A percentile compares a stretch with the other conserved stretches of the same genome.
phyloP scores from a whole-genome alignment of 2,888 invertebrate species.

The Erpobdella octoculata region DNA sequence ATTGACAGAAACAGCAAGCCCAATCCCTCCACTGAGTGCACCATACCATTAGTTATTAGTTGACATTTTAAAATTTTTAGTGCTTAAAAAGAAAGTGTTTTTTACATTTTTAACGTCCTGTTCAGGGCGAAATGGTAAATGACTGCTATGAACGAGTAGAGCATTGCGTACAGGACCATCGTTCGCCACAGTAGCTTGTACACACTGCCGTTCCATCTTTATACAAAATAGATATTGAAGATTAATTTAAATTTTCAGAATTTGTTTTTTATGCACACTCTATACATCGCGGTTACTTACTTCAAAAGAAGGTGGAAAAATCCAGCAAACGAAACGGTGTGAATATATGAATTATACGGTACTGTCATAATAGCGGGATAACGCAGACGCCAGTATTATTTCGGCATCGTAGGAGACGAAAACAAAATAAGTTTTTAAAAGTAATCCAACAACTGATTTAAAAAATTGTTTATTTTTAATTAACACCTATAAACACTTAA shows the following conservation, averaged over 20 bases:
- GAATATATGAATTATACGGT: slow-evolving; percentile 38
- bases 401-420: not conserved
- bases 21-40: no score
- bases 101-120: slow-evolving; percentile 47
- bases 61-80: no score
- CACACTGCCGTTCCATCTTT: slow-evolving; percentile 86
- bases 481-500: no score
- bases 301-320: slow-evolving; percentile 49
- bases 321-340: slow-evolving; percentile 35
- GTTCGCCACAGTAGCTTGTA: slow-evolving; percentile 90
- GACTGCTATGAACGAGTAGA: slow-evolving; percentile 72
- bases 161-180: slow-evolving; percentile 67
- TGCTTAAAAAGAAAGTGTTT: no score
- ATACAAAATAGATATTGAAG: not conserved
- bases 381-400: not conserved
- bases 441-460: no score
- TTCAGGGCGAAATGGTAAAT: slow-evolving; percentile 67
- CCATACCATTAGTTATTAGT: no score
- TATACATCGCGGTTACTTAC: slow-evolving; percentile 27
- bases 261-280: slow-evolving; percentile 1
- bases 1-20: no score
- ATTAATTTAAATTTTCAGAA: not conserved
- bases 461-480: no score
- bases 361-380: slow-evolving; percentile 41
- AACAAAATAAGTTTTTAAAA: no score